phyloP scores from a whole-genome alignment of 2,797 vertebrate species.

The Catharus ustulatus region DNA sequence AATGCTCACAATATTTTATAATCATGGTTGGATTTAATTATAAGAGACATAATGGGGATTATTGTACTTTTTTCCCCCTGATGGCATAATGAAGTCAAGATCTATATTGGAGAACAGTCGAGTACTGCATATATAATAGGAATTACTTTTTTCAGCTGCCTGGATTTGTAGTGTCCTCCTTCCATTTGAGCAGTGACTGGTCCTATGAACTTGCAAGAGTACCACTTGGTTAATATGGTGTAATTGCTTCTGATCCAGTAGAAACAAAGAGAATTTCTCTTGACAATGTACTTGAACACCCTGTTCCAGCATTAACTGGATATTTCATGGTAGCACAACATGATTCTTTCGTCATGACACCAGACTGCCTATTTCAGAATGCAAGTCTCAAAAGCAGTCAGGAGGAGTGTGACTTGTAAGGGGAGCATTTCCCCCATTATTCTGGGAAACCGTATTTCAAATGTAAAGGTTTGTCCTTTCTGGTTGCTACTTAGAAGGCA shows the following conservation, averaged over 20 bases:
- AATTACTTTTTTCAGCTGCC: constrained; percentile 8
- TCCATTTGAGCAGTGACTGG: not conserved
- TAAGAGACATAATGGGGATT: constrained; percentile 53
- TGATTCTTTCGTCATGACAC: not conserved
- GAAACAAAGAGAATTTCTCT: not conserved
- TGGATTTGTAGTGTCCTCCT: not conserved
- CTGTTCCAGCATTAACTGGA: not conserved
- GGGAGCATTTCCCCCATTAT: not conserved
- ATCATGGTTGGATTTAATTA: constrained; percentile 68
- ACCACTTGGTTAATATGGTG: not conserved
- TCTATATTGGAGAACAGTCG: constrained; percentile 38
- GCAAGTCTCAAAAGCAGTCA: not conserved
- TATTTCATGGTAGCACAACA: not conserved
- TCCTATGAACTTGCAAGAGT: not conserved
- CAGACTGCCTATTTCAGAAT: not conserved
- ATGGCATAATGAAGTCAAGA: constrained; percentile 59
- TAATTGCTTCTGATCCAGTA: not conserved
- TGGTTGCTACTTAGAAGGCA: not conserved
- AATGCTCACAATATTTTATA: constrained; percentile 66
- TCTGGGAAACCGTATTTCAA: not conserved
- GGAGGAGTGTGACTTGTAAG: not conserved
- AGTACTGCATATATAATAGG: not conserved
- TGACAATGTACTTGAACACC: not conserved
- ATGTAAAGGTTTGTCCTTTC: not conserved
- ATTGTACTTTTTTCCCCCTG: constrained; percentile 50